A percentile compares a stretch with the other conserved stretches of the same genome.
Conservation (phyloP, 1,140 invertebrate species). For the Doryteuthis pealeii region DNA sequence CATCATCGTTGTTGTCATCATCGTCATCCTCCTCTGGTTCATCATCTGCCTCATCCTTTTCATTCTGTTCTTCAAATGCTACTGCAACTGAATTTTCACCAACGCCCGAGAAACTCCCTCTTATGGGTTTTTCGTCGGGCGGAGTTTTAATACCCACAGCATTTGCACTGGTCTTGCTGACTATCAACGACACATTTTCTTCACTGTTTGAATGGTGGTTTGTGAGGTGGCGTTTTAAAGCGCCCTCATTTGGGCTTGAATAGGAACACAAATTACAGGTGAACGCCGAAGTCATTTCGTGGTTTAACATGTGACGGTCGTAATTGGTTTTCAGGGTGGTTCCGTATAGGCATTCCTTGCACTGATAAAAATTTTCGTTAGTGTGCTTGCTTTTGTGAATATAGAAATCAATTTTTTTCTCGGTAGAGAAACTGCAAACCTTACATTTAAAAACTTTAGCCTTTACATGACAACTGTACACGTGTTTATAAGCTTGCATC, state of each 20-base stretch:
- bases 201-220: conserved; percentile 54
- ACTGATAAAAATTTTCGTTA: conserved; percentile 84
- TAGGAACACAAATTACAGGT: conserved; percentile 88
- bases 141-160: background rate
- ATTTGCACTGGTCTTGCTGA: background rate
- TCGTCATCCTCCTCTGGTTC: background rate
- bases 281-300: conserved; percentile 64
- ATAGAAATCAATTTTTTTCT: conserved; percentile 68
- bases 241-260: conserved; percentile 88
- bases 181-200: conserved; percentile 26
- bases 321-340: conserved; percentile 92
- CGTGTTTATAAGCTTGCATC: conserved; percentile 55
- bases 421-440: conserved; percentile 87
- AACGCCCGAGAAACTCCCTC: background rate
- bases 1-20: conserved; percentile 9
- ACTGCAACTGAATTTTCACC: background rate
- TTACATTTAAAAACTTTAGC: conserved; percentile 77
- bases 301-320: conserved; percentile 89
- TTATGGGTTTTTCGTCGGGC: background rate
- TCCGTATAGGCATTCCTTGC: conserved; percentile 87
- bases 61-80: background rate
- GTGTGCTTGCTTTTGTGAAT: conserved; percentile 89
- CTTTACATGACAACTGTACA: conserved; percentile 61
- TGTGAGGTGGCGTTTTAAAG: conserved; percentile 86
- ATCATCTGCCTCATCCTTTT: background rate